Percentiles rank a stretch among this genome's conserved stretches.
These are phyloP conservation scores for Poecilia latipinna DNA, from an alignment of 2,113 vertebrate genomes.

Conservation along the genomic window DNA sequence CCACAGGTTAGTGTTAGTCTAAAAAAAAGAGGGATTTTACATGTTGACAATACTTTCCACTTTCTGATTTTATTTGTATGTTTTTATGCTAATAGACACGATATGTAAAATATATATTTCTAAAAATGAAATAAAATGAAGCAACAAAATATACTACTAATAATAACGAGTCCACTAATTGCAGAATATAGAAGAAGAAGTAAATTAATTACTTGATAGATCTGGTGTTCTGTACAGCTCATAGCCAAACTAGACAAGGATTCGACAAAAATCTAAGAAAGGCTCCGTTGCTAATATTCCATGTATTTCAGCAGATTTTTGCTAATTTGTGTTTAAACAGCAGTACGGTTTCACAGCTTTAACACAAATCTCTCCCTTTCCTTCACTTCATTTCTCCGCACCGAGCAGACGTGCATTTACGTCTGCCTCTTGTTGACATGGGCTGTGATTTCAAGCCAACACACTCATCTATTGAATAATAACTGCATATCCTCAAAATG, in stretches of 20 bases:
- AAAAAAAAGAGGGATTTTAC: slow-evolving; percentile 40
- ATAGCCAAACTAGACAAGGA: too few species aligned
- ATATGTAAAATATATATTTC: neutral
- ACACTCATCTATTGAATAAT: slow-evolving; percentile 68
- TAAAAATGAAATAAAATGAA: neutral
- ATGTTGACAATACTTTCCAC: neutral
- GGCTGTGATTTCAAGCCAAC: slow-evolving; percentile 64
- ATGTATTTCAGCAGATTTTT: neutral
- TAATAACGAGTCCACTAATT: neutral
- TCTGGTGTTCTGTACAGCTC: too few species aligned
- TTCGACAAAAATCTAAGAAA: neutral
- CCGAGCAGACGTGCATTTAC: slow-evolving; percentile 55
- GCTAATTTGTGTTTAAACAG: slow-evolving; percentile 30
- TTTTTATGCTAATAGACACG: slow-evolving; percentile 11
- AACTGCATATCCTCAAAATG: slow-evolving; percentile 69
- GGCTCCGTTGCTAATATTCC: neutral
- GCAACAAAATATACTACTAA: neutral
- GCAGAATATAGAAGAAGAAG: neutral
- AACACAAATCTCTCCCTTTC: slow-evolving; percentile 8
- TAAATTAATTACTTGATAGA: too few species aligned
- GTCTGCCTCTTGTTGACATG: slow-evolving; percentile 59
- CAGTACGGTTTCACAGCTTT: slow-evolving; percentile 23
- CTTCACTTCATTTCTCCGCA: slow-evolving; percentile 21
- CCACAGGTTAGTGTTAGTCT: slow-evolving; percentile 40
- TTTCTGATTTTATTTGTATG: slow-evolving; percentile 24